A percentile compares a stretch with the other conserved stretches of the same genome.
Evolutionary conservation across 2,888 invertebrate species (phyloP).

Genomic region (Mycalesis mineus): DNA sequence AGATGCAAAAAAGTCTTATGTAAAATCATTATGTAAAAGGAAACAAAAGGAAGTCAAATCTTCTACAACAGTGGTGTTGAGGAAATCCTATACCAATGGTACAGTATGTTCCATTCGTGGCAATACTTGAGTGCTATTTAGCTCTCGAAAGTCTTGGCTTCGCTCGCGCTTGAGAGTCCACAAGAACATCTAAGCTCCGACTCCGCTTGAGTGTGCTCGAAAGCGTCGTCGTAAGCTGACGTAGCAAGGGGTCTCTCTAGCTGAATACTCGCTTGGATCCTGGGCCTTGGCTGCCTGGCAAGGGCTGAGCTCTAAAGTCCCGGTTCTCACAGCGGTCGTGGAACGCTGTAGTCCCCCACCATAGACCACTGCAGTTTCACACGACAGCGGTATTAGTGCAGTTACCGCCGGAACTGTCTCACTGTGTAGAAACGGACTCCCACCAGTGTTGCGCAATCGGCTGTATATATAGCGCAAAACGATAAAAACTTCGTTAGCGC

Average conservation of each 20-base stretch:
- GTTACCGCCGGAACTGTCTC: conserved; percentile 1
- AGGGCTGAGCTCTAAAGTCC: not conserved
- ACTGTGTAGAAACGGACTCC: conserved; percentile 11
- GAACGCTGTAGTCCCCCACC: not conserved
- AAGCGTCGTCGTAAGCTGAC: no score
- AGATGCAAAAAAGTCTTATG: no score
- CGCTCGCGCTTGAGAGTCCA: no score
- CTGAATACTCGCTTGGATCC: not conserved
- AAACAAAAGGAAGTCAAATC: conserved; percentile 3
- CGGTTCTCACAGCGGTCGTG: not conserved
- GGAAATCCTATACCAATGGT: not conserved
- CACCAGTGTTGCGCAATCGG: no score
- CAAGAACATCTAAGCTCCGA: no score
- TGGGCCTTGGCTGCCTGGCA: not conserved
- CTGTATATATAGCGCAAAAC: not conserved
- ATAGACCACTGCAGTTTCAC: not conserved
- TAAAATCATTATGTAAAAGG: no score
- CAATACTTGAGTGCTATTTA: not conserved
- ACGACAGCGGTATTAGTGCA: not conserved
- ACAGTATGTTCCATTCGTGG: not conserved
- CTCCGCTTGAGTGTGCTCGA: no score
- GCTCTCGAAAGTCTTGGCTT: no score
- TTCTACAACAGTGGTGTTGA: conserved; percentile 7
- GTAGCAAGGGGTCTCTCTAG: not conserved
- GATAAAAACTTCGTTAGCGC: conserved; percentile 5